Conservation (phyloP, 2,113 vertebrate genomes). For the Scomber japonicus region DNA sequence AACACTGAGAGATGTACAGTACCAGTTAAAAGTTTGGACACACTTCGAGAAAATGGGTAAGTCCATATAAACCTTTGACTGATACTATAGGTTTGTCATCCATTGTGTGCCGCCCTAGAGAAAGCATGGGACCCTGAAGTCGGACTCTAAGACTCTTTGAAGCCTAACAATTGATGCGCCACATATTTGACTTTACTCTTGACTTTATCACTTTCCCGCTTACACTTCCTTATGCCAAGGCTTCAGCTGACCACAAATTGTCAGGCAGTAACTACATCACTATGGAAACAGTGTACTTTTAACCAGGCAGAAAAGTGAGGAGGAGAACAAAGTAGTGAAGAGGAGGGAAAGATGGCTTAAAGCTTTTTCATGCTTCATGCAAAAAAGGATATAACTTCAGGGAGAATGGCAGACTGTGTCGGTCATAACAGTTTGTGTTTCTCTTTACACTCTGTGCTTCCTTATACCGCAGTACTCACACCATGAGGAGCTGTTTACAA, state of each 20-base stretch:
- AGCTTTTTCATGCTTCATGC: slow-evolving; percentile 27
- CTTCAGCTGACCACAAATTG: slow-evolving; percentile 34
- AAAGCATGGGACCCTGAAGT: background rate
- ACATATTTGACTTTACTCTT: slow-evolving; percentile 15
- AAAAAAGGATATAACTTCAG: slow-evolving; percentile 22
- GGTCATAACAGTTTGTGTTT: background rate
- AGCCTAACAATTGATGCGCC: slow-evolving; percentile 6
- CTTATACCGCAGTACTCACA: slow-evolving; percentile 11
- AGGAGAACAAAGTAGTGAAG: slow-evolving; percentile 32
- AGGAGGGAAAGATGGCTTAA: slow-evolving; percentile 8
- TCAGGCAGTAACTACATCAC: slow-evolving; percentile 45
- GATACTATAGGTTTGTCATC: too few relatives aligned
- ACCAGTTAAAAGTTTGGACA: too few relatives aligned
- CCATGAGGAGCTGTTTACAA: background rate
- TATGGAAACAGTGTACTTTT: slow-evolving; percentile 61
- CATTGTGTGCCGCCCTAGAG: background rate
- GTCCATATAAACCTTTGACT: too few relatives aligned
- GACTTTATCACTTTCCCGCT: slow-evolving; percentile 6
- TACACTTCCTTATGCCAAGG: background rate
- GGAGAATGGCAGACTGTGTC: background rate
- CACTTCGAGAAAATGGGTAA: too few relatives aligned
- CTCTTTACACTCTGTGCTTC: background rate
- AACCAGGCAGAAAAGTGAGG: slow-evolving; percentile 31
- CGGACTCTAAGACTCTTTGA: background rate
- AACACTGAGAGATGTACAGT: too few relatives aligned